Evolutionary conservation across 2,797 vertebrate genomes (phyloP), one percentile per base, ranked within the genome.

Genomic region (Scarus forsteni): DNA sequence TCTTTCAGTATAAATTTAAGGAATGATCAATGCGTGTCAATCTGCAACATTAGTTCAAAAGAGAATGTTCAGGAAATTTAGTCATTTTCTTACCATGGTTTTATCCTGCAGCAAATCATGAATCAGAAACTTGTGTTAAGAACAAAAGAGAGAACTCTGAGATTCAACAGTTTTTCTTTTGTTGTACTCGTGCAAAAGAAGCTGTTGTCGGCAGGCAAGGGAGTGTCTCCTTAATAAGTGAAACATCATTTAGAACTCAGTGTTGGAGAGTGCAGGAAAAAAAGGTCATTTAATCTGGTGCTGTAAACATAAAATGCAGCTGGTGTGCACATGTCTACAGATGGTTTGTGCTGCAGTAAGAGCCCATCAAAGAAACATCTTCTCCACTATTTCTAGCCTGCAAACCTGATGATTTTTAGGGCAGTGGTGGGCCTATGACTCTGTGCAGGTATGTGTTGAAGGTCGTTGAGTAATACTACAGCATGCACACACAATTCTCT

Each of bases 371-470:
- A 78, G 73, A 11, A 40, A 48, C 63, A 49, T 66, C 39, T 65
- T 49, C 56, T 42, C 59, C 27, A 68, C 36, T 52, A 48, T 66
- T 70, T 51, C 55, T 14, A 51, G 60, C 75, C 14, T 38, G 61
- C 58, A 71, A 75, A 69, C 60, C 73, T 65, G 79, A 75, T 16
- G 0, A 73, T 81, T 74, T 83, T 73, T 66, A 71, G 70, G 66
- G 77, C 65, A 81, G 55, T 71, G 27, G 48, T 57, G 65, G 66
- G 66, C 48, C 69, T 13, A 27, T 79, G 80, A 70, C 56, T 81
- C 70, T 76, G 75, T 69, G 80, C 60, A 44, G 50, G 40, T 62
- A 73, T 77, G 77, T 81, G 83, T 50, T 79, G 60, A 80, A 80
- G 79, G 80, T 69, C 54, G 77, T 60, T 69, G 72, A 87, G 79